A percentile compares a stretch with the other conserved stretches of the same genome.
Evolutionary conservation across 92 coral and sea anemone genomes (phyloP).

Genomic region (Nematostella vectensis): DNA sequence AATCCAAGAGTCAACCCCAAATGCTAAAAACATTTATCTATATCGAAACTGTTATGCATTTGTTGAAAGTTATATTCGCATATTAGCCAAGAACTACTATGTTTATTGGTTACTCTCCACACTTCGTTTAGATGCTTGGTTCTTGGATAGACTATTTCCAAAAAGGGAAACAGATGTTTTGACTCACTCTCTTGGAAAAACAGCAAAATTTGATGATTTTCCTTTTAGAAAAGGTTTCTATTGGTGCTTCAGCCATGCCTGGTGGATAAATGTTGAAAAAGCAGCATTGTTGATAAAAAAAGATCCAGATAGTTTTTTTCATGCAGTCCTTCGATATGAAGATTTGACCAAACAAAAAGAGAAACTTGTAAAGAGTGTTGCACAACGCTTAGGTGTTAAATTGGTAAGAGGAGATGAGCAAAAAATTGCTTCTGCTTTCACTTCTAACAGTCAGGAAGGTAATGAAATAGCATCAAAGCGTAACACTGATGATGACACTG

Average conservation of each 20-base stretch:
- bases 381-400: background rate
- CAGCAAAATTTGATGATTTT: background rate
- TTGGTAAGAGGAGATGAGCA: background rate
- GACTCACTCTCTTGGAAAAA: background rate
- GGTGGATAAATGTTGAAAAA: background rate
- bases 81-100: background rate
- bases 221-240: background rate
- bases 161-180: background rate
- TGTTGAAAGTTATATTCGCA: background rate
- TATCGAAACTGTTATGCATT: background rate
- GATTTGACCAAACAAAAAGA: background rate
- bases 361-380: background rate
- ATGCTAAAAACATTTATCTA: background rate
- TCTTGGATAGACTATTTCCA: too few species aligned
- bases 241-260: background rate
- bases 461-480: background rate
- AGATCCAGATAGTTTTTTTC: slow-evolving; percentile 2
- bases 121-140: background rate
- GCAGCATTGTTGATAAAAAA: background rate
- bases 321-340: slow-evolving; percentile 2
- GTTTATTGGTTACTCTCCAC: background rate
- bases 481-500: background rate
- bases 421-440: background rate
- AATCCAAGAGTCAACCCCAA: background rate
- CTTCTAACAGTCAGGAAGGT: background rate